Evolutionary conservation across 1,140 invertebrate species (phyloP).

Genomic region (Melitaea cinxia): DNA sequence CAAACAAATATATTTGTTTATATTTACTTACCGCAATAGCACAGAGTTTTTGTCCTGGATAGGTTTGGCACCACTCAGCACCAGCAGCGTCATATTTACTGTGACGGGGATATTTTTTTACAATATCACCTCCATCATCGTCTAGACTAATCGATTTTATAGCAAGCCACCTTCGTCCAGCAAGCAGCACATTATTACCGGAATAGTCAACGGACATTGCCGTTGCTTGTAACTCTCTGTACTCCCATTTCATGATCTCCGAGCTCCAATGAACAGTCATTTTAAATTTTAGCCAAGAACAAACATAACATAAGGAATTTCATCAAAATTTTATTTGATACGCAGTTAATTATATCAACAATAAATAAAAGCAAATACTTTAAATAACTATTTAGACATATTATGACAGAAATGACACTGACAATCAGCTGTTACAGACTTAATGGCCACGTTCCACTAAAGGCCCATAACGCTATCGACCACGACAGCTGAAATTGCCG

Average conservation of each 20-base stretch:
- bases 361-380: conserved; percentile 14
- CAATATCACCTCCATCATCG: conserved; percentile 87
- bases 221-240: conserved; percentile 89
- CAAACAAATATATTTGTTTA: not conserved
- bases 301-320: conserved; percentile 23
- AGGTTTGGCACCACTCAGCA: conserved; percentile 95
- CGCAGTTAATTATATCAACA: conserved; percentile 6
- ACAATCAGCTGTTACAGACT: conserved; percentile 31
- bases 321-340: conserved; percentile 1
- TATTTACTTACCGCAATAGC: conserved; percentile 91
- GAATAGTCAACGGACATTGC: conserved; percentile 95
- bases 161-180: conserved; percentile 91
- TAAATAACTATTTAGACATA: conserved; percentile 20
- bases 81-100: conserved; percentile 97
- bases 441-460: not conserved
- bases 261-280: conserved; percentile 80
- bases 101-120: conserved; percentile 91
- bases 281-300: conserved; percentile 28
- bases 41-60: conserved; percentile 89
- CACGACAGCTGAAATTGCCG: too few relatives aligned
- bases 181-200: conserved; percentile 91
- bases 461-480: too few relatives aligned
- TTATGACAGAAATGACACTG: conserved; percentile 22
- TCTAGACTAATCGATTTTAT: conserved; percentile 88
- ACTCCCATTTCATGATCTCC: conserved; percentile 79